Evolutionary conservation across 2,113 vertebrate genomes (phyloP).

Genomic region (Regulus satrapa): DNA sequence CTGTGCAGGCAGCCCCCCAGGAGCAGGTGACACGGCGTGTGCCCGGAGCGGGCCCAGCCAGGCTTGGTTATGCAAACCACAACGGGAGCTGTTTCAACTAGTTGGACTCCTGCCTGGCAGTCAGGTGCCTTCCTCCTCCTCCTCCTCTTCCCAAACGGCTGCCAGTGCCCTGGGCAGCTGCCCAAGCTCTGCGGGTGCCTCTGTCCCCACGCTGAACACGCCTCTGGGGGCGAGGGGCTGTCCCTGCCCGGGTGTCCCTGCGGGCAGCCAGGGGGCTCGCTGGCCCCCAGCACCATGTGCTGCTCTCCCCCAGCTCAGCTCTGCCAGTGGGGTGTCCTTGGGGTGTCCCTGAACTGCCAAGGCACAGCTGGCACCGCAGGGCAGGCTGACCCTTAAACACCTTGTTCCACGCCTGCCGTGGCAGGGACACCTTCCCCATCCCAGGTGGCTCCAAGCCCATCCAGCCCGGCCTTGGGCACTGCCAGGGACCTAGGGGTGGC

Average conservation of each 20-base stretch:
- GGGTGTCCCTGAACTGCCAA: background rate
- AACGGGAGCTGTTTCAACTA: background rate
- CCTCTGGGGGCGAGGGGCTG: background rate
- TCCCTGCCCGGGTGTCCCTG: background rate
- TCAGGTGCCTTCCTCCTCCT: slow-evolving; percentile 48
- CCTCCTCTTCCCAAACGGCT: background rate
- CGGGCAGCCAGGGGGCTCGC: background rate
- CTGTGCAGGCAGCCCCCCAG: background rate
- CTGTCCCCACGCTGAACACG: rapidly evolving
- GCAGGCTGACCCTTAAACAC: background rate
- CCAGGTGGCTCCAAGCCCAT: rapidly evolving
- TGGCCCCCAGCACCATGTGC: rapidly evolving
- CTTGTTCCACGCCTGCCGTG: background rate
- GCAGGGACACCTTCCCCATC: background rate
- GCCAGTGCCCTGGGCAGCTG: background rate
- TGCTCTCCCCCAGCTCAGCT: background rate
- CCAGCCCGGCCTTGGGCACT: background rate
- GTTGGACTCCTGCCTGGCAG: slow-evolving; percentile 13
- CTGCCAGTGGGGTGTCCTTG: background rate
- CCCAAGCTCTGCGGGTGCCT: background rate
- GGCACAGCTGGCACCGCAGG: background rate
- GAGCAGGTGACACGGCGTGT: background rate
- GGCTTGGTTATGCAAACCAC: background rate
- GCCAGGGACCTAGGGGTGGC: background rate
- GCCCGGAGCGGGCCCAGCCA: background rate